Percentiles rank a stretch among this genome's conserved stretches.
These are phyloP conservation scores for Zygaena filipendulae DNA, from an alignment of 2,888 invertebrate genomes.

Conservation along the genomic window DNA sequence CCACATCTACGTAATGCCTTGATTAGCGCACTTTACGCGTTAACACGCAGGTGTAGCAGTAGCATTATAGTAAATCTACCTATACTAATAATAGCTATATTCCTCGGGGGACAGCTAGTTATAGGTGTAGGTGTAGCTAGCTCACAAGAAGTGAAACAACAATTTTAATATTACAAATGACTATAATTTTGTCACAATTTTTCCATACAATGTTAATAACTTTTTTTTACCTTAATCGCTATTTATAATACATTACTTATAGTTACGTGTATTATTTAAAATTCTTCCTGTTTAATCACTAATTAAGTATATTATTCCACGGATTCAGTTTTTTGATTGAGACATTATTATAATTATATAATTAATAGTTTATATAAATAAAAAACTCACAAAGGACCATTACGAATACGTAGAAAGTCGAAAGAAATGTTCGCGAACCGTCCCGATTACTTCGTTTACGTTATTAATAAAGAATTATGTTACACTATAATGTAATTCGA, in stretches of 20 bases:
- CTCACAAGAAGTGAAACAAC: no score
- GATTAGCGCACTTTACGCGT: no score
- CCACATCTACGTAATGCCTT: no score
- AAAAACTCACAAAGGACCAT: slow-evolving; percentile 41
- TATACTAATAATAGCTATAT: no score
- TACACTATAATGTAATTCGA: slow-evolving; percentile 66
- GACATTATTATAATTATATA: no score
- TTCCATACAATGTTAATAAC: slow-evolving; percentile 71
- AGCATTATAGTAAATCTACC: no score
- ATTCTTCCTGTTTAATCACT: slow-evolving; percentile 61
- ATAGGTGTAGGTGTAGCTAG: no score
- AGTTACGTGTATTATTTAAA: slow-evolving; percentile 50
- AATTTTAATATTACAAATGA: slow-evolving; percentile 68
- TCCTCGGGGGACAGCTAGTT: no score
- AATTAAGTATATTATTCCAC: slow-evolving; percentile 50
- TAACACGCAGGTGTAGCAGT: no score
- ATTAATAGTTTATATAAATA: slow-evolving; percentile 30
- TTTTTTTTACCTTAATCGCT: slow-evolving; percentile 63
- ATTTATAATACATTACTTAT: slow-evolving; percentile 68
- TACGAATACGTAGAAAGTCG: slow-evolving; percentile 46
- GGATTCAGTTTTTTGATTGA: slow-evolving; percentile 49
- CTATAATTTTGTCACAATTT: slow-evolving; percentile 71
- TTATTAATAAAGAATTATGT: no score
- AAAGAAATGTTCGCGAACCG: slow-evolving; percentile 44
- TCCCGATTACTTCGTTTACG: slow-evolving; percentile 44